Percentiles rank a stretch among this genome's conserved stretches.
phyloP scores from a whole-genome alignment of 1,140 invertebrate species.

The Capitella teleta region DNA sequence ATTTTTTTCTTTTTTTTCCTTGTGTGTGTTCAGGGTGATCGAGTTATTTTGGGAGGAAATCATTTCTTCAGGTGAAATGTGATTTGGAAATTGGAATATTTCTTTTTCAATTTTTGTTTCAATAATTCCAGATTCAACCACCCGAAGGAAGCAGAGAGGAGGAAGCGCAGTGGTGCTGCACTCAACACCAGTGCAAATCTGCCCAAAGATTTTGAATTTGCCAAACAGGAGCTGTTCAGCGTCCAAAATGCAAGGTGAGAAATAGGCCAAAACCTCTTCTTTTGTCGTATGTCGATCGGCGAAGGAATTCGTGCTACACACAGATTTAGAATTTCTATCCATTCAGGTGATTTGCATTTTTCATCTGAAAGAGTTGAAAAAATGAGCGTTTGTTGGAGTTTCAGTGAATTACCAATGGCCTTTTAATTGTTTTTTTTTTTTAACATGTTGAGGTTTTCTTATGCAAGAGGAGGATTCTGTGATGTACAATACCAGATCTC shows the following conservation, averaged over 20 bases:
- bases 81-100: neutral
- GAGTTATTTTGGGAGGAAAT: conserved; percentile 55
- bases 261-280: neutral
- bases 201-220: conserved; percentile 51
- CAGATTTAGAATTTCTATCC: too few species aligned
- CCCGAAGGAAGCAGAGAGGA: conserved; percentile 27
- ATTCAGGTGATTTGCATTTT: too few species aligned
- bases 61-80: conserved; percentile 49
- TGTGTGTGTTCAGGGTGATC: conserved; percentile 40
- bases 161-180: conserved; percentile 9
- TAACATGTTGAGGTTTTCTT: too few species aligned
- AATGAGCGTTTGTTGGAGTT: too few species aligned
- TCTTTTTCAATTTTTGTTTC: neutral
- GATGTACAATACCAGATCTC: too few species aligned
- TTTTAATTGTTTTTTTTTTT: too few species aligned
- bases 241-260: conserved; percentile 48
- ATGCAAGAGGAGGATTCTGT: too few species aligned
- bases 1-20: neutral
- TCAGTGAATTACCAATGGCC: too few species aligned
- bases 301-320: too few species aligned
- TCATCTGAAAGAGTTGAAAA: too few species aligned
- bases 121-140: conserved; percentile 28
- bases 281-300: neutral
- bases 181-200: conserved; percentile 13
- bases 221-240: conserved; percentile 52